Percentiles rank a stretch among this genome's conserved stretches.
These are phyloP conservation scores for Arge pagana DNA, from an alignment of 2,888 invertebrate genomes.

Conservation along the genomic window DNA sequence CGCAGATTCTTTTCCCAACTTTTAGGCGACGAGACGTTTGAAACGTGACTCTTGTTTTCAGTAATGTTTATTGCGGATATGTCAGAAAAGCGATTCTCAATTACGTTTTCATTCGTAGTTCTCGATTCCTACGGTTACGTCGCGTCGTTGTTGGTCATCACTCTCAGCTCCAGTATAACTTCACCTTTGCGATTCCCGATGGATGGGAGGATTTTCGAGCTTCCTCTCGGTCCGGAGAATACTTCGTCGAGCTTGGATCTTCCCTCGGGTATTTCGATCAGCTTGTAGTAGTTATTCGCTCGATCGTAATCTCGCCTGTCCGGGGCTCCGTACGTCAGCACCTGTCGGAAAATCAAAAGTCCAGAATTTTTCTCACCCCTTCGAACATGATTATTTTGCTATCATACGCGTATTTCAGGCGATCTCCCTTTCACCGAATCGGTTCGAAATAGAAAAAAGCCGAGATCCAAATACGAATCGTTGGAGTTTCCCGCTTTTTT, in stretches of 20 bases:
- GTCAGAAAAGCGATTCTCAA: too few species aligned
- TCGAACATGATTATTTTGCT: too few species aligned
- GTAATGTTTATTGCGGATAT: too few species aligned
- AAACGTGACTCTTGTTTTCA: too few species aligned
- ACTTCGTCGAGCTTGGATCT: constrained; percentile 37
- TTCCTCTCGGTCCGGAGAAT: constrained; percentile 36
- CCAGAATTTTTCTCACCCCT: too few species aligned
- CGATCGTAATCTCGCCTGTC: constrained; percentile 39
- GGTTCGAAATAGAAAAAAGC: too few species aligned
- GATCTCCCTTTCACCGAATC: too few species aligned
- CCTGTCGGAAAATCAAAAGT: too few species aligned
- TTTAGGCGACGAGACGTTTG: not conserved
- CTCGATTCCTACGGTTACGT: not conserved
- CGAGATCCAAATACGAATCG: too few species aligned
- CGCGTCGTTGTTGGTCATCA: constrained; percentile 47
- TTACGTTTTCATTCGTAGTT: too few species aligned
- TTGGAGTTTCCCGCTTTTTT: too few species aligned
- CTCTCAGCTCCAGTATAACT: constrained; percentile 49
- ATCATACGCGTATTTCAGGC: too few species aligned
- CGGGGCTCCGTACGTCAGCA: constrained; percentile 32
- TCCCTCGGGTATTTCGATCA: constrained; percentile 36
- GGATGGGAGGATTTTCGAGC: constrained; percentile 39
- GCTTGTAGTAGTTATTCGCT: constrained; percentile 39
- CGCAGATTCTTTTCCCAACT: not conserved
- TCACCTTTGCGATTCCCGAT: constrained; percentile 44